Base-by-base conservation (phyloP, 2,113 vertebrate genomes). In the Falcunculus frontatus region DNA sequence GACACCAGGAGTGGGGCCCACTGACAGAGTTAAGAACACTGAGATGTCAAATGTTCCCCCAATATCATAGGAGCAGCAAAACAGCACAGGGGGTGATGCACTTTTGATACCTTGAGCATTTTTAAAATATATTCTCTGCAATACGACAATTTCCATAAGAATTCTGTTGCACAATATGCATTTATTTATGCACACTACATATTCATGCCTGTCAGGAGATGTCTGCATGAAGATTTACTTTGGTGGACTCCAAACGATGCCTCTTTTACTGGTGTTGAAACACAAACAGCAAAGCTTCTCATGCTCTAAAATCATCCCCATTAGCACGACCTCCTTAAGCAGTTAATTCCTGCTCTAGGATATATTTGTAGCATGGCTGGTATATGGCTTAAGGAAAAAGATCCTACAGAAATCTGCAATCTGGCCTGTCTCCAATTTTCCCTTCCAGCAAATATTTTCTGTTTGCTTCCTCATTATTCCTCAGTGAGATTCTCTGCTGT, bases 371-470 rank as follows among this genome's bases (percentile, higher is more conserved):
- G 52, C 25, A 5, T 29, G 76, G 35, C 30, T 86, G 68, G 27
- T 49, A 7, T 26, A 56, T 8, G 52, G 80, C 65, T 92, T 83
- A 42, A 93, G 55, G 72, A 67, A 41, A 72, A 57, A 77, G 41
- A 23, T 52, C 64, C 76, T 69, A 57, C 3, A 27, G 15, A 81
- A 93, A 94, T 60, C 83, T 84, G 29, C 2, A n/a, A 16, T 67
- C 82, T 93, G 72, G 68, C 35, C 44, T 90, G 52, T 20, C 68
- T 90, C 80, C 69, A 78, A 0, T 68, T 84, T 81, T 82, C 9
- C 37, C 69, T 76, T 78, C 23, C 72, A 88, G 88, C 76, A 94
- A 72, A 64, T 92, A 68, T 92, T 91, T 93, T 84, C 67, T 94
- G 30, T 89, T 92, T 86, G 29, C 32, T 75, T 86, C 72, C 83